Evolutionary conservation across 2,113 vertebrate genomes (phyloP).

Genomic region (Tautogolabrus adspersus): DNA sequence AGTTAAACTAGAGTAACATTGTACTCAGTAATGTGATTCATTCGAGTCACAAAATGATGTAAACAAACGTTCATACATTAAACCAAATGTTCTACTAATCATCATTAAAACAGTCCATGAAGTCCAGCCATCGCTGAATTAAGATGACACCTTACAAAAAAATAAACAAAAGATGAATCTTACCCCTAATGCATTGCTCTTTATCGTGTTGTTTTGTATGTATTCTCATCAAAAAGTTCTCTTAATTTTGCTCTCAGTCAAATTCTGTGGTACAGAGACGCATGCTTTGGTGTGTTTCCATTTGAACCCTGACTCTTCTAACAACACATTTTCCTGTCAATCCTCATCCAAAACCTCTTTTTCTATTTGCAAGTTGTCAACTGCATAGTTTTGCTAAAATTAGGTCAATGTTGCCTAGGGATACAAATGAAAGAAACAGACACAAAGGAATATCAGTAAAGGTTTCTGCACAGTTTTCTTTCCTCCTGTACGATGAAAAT

Average conservation of each 20-base stretch:
- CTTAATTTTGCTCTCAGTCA: background rate
- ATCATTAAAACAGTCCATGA: no score
- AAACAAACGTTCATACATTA: no score
- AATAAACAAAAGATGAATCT: background rate
- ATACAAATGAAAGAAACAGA: conserved; percentile 42
- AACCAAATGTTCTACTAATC: no score
- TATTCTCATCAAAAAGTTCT: conserved; percentile 1
- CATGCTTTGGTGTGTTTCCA: conserved; percentile 23
- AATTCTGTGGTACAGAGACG: background rate
- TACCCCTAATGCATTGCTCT: no score
- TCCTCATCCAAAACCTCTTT: conserved; percentile 12
- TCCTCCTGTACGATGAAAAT: conserved; percentile 32
- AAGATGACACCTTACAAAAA: background rate
- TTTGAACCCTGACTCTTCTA: background rate
- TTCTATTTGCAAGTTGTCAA: conserved; percentile 13
- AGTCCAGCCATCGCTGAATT: background rate
- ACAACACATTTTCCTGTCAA: conserved; percentile 20
- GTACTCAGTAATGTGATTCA: no score
- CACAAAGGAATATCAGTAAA: conserved; percentile 27
- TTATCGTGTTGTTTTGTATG: background rate
- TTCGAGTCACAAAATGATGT: no score
- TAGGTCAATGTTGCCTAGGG: conserved; percentile 11
- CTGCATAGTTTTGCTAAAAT: conserved; percentile 4
- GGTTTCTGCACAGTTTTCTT: conserved; percentile 33
- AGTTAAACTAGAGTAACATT: no score